Percentiles rank a stretch among this genome's conserved stretches.
Evolutionary conservation across 2,797 vertebrate species (phyloP).

Genomic region (Clarias platycephalus): DNA sequence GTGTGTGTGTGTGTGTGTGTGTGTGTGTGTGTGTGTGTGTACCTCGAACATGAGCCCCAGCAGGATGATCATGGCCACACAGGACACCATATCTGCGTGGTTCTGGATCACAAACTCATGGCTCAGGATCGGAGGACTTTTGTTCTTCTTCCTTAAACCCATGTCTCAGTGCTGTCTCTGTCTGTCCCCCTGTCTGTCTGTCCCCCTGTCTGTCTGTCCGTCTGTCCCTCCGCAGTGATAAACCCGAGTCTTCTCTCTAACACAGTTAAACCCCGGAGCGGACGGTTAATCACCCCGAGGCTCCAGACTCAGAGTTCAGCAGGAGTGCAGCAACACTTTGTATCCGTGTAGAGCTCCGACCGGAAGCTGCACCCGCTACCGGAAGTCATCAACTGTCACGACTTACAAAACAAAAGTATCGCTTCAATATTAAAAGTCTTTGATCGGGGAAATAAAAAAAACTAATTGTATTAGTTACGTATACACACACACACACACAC

Average conservation of each 20-base stretch:
- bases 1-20: neutral
- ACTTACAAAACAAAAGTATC: neutral
- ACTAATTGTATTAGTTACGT: too few species aligned
- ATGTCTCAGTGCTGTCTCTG: slow-evolving; percentile 55
- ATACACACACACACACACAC: too few species aligned
- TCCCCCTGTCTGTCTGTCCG: too few species aligned
- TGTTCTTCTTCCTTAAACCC: slow-evolving; percentile 80
- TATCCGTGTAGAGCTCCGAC: neutral
- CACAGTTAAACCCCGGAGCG: neutral
- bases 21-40: slow-evolving; percentile 39
- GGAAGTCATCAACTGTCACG: neutral
- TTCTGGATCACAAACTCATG: slow-evolving; percentile 83
- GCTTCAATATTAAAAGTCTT: neutral
- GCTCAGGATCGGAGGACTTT: slow-evolving; percentile 77
- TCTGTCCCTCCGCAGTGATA: neutral
- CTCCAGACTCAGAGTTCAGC: neutral
- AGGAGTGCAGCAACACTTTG: neutral
- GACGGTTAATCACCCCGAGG: neutral
- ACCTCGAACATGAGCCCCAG: slow-evolving; percentile 79
- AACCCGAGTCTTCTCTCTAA: neutral
- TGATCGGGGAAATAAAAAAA: too few species aligned
- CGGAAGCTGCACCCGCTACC: slow-evolving; percentile 30
- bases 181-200: neutral
- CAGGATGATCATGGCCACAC: slow-evolving; percentile 74
- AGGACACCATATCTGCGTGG: slow-evolving; percentile 74